These are phyloP conservation scores for Nothura maculosa DNA, from an alignment of 2,797 vertebrate species.

Conservation along the genomic window DNA sequence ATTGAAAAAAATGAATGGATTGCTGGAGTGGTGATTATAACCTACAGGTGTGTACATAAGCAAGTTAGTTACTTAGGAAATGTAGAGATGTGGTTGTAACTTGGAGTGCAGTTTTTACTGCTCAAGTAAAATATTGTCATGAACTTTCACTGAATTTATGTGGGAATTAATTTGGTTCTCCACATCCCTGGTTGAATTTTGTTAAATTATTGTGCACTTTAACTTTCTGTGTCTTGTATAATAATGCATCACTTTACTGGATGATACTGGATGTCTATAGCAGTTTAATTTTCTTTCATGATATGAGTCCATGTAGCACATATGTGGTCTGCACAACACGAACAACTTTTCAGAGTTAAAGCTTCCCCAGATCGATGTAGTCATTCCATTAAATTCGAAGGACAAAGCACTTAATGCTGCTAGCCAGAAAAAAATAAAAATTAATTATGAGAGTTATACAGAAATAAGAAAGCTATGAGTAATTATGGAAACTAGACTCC, in stretches of 20 bases:
- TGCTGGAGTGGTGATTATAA: background rate
- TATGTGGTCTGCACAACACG: conserved; percentile 10
- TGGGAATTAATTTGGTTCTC: conserved; percentile 35
- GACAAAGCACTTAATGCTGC: background rate
- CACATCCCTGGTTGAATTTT: background rate
- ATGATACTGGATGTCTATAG: background rate
- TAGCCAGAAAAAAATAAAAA: conserved; percentile 37
- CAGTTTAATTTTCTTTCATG: conserved; percentile 46
- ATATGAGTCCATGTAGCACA: conserved; percentile 17
- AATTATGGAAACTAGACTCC: background rate
- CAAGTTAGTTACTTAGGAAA: background rate
- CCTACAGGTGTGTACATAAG: background rate
- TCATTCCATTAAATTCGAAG: conserved; percentile 20
- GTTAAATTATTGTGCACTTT: conserved; percentile 9
- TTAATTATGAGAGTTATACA: background rate
- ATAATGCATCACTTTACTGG: background rate
- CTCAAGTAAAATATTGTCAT: background rate
- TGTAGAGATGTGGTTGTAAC: background rate
- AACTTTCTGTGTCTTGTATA: conserved; percentile 13
- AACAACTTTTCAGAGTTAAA: conserved; percentile 37
- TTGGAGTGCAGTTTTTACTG: background rate
- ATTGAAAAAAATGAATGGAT: background rate
- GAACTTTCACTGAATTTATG: background rate
- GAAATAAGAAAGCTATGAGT: conserved; percentile 19
- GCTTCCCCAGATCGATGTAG: conserved; percentile 7